These are phyloP conservation scores for Sycophila texana DNA, from an alignment of 2,888 invertebrate species.

Conservation along the genomic window DNA sequence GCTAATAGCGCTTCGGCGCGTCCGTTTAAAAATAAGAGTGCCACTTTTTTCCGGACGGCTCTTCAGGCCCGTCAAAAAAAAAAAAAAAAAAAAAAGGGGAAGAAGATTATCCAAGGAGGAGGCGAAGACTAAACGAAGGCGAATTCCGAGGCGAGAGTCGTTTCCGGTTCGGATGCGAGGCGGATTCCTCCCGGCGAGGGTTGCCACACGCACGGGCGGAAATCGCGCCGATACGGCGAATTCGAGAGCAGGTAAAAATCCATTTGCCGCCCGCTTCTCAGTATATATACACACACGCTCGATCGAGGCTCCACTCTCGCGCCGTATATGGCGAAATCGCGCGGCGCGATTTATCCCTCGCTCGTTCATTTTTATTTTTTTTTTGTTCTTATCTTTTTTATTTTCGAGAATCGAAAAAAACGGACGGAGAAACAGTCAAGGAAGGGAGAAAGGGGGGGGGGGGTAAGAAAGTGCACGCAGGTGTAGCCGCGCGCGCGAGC, in stretches of 20 bases:
- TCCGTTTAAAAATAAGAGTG: not conserved
- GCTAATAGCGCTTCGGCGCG: too few relatives aligned
- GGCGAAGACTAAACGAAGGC: not conserved
- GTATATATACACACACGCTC: slow-evolving; percentile 11
- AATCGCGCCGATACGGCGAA: slow-evolving; percentile 48
- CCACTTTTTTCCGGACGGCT: not conserved
- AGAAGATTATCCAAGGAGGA: too few relatives aligned
- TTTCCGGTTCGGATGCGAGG: slow-evolving; percentile 48
- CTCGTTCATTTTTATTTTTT: too few relatives aligned
- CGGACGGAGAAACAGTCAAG: too few relatives aligned
- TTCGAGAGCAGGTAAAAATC: slow-evolving; percentile 49
- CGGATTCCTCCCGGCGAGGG: slow-evolving; percentile 24
- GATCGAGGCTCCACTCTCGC: not conserved
- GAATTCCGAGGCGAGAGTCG: slow-evolving; percentile 32
- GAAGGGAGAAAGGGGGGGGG: too few relatives aligned
- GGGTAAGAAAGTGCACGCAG: too few relatives aligned
- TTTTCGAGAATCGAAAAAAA: too few relatives aligned
- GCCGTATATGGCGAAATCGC: not conserved
- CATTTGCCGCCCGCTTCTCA: slow-evolving; percentile 21
- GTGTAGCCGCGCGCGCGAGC: too few relatives aligned
- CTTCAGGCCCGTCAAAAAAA: not conserved
- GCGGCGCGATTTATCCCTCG: too few relatives aligned
- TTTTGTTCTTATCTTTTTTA: too few relatives aligned
- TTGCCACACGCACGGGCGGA: slow-evolving; percentile 18
- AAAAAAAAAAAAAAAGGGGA: not conserved